Evolutionary conservation across 2,797 vertebrate genomes (phyloP).

Genomic region (Picus viridis): DNA sequence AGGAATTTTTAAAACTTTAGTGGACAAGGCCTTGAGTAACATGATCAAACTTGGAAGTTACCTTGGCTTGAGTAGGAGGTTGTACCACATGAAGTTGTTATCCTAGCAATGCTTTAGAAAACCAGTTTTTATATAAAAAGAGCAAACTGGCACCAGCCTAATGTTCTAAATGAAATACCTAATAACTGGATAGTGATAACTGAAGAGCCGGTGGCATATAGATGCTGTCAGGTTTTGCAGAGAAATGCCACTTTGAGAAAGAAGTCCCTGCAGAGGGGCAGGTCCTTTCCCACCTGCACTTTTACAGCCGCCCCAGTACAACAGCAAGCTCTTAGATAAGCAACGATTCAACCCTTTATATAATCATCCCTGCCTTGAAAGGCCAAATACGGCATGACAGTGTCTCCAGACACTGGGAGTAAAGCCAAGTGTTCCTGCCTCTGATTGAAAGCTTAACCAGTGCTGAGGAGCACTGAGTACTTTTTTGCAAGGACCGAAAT

Average conservation of each 20-base stretch:
- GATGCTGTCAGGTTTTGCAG: background rate
- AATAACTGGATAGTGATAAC: background rate
- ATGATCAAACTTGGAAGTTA: background rate
- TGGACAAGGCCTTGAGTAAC: background rate
- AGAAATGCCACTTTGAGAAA: background rate
- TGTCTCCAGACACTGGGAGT: background rate
- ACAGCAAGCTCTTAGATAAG: background rate
- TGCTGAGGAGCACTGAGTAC: background rate
- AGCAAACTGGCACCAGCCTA: background rate
- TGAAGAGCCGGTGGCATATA: background rate
- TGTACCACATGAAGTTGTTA: background rate
- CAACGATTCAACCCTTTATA: conserved; percentile 13
- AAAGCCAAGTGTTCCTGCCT: background rate
- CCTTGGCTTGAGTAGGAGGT: background rate
- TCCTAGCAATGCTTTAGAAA: background rate
- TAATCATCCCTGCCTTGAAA: conserved; percentile 12
- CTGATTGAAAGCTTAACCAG: background rate
- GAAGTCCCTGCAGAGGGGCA: background rate
- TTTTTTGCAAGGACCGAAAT: background rate
- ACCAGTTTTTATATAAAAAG: background rate
- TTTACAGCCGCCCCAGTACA: background rate
- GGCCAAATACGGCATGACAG: background rate
- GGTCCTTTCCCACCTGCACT: background rate
- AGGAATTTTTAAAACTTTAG: background rate
- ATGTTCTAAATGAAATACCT: background rate